Evolutionary conservation across 2,113 vertebrate species (phyloP), one percentile per base, ranked within the genome.

Genomic region (Passer montanus): DNA sequence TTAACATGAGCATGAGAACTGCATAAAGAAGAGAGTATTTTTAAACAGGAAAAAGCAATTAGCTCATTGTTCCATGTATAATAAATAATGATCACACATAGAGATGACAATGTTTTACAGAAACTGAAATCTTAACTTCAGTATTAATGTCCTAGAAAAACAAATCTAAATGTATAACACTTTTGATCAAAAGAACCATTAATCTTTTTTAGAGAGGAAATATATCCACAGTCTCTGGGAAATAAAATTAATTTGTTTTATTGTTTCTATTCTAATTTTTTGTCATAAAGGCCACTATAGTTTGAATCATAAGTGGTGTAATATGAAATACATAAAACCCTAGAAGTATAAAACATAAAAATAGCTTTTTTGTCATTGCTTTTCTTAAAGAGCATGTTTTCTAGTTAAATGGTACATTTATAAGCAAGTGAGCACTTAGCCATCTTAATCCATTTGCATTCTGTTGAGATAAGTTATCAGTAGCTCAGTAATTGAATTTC

Each of bases 401-500:
- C 84, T 47, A 52, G 22, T 88, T 75, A 95, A 95, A 90, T 66
- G 39, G 63, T 70, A 89, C 89, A 87, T 95, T 96, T 96, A 78
- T 90, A 96, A 89, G 70, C 9, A 5, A 94, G 82, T 62, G 70
- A 97, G 88, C 80, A 90, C 92, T 96, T 94, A 96, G 80, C 82
- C 74, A 88, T 97, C 87, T 95, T 96, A 94, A 97, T 86, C 69
- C 93, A 97, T 97, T 98, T 97, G 96, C 96, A 96, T 97, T 98
- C 97, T 93, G 94, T 93, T 89, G 92, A 97, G 97, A 97, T 96
- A 97, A 95, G 94, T 97, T 97, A 98, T 98, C 97, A 96, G 94
- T 59, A 96, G 89, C 96, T 97, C 89, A 86, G 96, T 98, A 98
- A 98, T 97, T 98, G 97, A 98, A 97, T 97, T 97, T 96, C 95